Evolutionary conservation across 2,797 vertebrate genomes (phyloP).

Genomic region (Erethizon dorsatum): DNA sequence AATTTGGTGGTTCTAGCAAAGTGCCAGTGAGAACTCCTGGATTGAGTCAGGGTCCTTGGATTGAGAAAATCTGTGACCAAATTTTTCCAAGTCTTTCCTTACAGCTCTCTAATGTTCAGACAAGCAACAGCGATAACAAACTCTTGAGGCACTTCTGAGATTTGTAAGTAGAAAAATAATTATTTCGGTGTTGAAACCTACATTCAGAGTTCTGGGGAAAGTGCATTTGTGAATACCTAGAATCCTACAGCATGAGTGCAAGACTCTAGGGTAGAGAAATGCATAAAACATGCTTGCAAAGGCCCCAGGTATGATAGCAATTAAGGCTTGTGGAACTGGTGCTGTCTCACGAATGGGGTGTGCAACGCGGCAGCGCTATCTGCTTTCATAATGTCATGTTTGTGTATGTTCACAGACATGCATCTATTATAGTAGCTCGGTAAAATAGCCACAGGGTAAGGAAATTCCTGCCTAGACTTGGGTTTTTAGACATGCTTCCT

Average conservation of each 20-base stretch:
- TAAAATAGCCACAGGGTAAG: constrained; percentile 70
- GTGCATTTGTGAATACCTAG: background rate
- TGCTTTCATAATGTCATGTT: constrained; percentile 72
- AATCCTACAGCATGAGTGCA: background rate
- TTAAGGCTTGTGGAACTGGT: background rate
- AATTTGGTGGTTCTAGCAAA: constrained; percentile 55
- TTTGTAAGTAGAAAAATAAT: constrained; percentile 46
- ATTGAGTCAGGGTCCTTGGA: constrained; percentile 44
- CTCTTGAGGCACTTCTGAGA: constrained; percentile 16
- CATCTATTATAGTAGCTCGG: constrained; percentile 65
- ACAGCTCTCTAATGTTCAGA: background rate
- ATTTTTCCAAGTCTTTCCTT: constrained; percentile 64
- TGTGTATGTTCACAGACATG: constrained; percentile 70
- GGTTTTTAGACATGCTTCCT: constrained; percentile 79
- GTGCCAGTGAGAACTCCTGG: constrained; percentile 56
- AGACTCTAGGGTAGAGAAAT: background rate
- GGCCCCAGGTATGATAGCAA: background rate
- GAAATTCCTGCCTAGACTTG: constrained; percentile 76
- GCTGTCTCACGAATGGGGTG: background rate
- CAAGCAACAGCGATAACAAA: constrained; percentile 26
- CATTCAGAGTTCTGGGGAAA: accelerated
- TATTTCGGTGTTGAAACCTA: constrained; percentile 24
- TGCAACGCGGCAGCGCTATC: constrained; percentile 7
- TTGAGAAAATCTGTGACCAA: constrained; percentile 63
- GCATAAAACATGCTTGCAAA: background rate